Evolutionary conservation across 2,888 invertebrate species (phyloP).

Genomic region (Lomographa bimaculata): DNA sequence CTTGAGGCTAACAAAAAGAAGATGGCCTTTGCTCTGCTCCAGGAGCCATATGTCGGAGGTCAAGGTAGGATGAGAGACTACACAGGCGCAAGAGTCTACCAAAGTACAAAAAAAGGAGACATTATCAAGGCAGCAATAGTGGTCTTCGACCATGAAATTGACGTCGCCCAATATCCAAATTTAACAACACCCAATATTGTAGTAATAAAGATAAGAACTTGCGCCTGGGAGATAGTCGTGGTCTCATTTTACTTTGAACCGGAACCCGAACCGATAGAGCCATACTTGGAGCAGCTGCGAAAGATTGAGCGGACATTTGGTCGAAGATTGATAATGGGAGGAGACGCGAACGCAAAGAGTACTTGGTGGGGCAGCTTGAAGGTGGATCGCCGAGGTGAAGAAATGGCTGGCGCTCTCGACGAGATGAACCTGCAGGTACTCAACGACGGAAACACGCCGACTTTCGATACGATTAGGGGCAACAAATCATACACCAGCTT

Average conservation of each 20-base stretch:
- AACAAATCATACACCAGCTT: constrained; percentile 17
- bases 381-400: too few relatives aligned
- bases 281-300: too few relatives aligned
- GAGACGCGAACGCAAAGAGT: too few relatives aligned
- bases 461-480: constrained; percentile 34
- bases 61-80: neutral
- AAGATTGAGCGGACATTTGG: constrained; percentile 10
- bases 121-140: constrained; percentile 9
- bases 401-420: constrained; percentile 4
- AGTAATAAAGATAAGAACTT: constrained; percentile 12
- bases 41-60: too few relatives aligned
- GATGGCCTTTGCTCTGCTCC: neutral
- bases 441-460: constrained; percentile 32
- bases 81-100: constrained; percentile 10
- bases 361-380: too few relatives aligned
- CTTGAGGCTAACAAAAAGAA: neutral
- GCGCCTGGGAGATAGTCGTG: constrained; percentile 14
- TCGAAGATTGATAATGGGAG: constrained; percentile 15
- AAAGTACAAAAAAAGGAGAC: neutral
- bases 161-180: constrained; percentile 4
- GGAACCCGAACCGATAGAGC: constrained; percentile 13
- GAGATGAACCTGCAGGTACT: constrained; percentile 30
- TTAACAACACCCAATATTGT: constrained; percentile 14
- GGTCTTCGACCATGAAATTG: constrained; percentile 1
- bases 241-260: constrained; percentile 27